A percentile compares a stretch with the other conserved stretches of the same genome.
Evolutionary conservation across 2,888 invertebrate species (phyloP).

Genomic region (Stenodema calcarata): DNA sequence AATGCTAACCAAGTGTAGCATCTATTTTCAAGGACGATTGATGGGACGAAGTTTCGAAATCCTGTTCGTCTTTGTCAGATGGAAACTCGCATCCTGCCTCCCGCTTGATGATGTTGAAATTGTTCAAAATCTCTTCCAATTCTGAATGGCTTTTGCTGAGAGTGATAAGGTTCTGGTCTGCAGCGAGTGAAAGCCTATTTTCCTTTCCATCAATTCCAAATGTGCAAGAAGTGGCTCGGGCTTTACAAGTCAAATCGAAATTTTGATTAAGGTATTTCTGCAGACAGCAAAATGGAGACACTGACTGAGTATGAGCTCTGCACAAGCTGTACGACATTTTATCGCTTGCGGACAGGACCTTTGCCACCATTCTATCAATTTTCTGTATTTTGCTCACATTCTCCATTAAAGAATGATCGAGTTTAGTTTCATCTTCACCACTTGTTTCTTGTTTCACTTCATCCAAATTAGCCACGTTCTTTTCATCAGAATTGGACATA

Average conservation of each 20-base stretch:
- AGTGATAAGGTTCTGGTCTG: neutral
- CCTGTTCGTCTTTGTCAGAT: neutral
- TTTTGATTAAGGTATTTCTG: neutral
- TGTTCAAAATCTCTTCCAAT: neutral
- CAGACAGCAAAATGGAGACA: constrained; percentile 6
- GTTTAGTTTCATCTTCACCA: neutral
- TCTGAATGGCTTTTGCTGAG: neutral
- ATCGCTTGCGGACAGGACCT: neutral
- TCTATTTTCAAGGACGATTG: constrained; percentile 12
- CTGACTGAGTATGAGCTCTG: neutral
- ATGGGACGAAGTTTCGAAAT: neutral
- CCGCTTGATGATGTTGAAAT: neutral
- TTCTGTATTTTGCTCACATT: neutral
- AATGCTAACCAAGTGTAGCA: constrained; percentile 1
- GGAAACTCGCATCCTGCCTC: neutral
- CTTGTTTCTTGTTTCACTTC: neutral
- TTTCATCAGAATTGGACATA: neutral
- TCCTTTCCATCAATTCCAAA: neutral
- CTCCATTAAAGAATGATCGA: neutral
- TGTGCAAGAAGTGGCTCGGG: neutral
- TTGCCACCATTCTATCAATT: neutral
- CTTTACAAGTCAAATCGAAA: neutral
- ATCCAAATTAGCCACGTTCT: neutral
- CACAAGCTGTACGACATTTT: neutral
- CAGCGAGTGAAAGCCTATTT: neutral